Evolutionary conservation across 2,888 invertebrate species (phyloP).

Genomic region (Acronicta aceris): DNA sequence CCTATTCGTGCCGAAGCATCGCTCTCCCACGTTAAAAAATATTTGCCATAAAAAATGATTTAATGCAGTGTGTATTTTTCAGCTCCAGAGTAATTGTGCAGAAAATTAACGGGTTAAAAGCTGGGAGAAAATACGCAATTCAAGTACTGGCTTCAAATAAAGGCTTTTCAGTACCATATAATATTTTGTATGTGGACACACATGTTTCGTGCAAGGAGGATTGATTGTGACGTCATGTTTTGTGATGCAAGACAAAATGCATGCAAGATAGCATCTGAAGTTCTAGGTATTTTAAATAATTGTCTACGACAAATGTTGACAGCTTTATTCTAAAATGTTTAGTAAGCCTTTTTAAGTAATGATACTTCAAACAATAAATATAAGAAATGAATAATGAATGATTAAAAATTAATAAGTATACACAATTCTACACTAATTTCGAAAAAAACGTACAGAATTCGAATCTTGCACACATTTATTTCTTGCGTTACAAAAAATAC

Average conservation of each 20-base stretch:
- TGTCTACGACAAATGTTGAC: too few species aligned
- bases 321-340: too few species aligned
- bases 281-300: too few species aligned
- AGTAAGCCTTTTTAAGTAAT: too few species aligned
- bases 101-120: conserved; percentile 73
- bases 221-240: conserved; percentile 35
- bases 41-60: too few species aligned
- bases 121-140: conserved; percentile 81
- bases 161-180: conserved; percentile 78
- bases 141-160: conserved; percentile 79
- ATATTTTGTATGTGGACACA: conserved; percentile 78
- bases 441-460: neutral
- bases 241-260: conserved; percentile 26
- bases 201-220: conserved; percentile 77
- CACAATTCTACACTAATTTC: too few species aligned
- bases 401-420: too few species aligned
- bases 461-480: conserved; percentile 2
- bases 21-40: too few species aligned
- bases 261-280: conserved; percentile 6
- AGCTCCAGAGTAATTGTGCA: conserved; percentile 78
- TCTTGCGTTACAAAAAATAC: conserved; percentile 34
- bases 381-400: too few species aligned
- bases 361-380: too few species aligned
- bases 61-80: conserved; percentile 49
- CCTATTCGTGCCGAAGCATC: too few species aligned